Evolutionary conservation across 2,113 vertebrate genomes (phyloP).

Genomic region (Gorsachius goisagi): DNA sequence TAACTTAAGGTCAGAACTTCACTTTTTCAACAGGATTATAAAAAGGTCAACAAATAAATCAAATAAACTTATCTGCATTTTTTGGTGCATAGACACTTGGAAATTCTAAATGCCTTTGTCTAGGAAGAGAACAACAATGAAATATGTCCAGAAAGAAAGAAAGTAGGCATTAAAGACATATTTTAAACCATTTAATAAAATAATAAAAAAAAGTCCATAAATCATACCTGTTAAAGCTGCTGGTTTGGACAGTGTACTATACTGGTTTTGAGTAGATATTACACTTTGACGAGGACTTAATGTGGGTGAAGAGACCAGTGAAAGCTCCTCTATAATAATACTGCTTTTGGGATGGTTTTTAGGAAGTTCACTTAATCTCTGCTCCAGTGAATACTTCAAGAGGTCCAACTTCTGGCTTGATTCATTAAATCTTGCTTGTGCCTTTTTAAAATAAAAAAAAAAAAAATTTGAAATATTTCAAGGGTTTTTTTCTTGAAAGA

Average conservation of each 20-base stretch:
- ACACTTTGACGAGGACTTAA: slow-evolving; percentile 93
- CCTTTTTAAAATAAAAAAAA: slow-evolving; percentile 64
- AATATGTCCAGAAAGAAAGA: neutral
- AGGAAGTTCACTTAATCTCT: slow-evolving; percentile 92
- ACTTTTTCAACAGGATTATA: neutral
- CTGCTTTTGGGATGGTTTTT: slow-evolving; percentile 94
- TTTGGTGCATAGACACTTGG: neutral
- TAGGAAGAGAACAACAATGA: neutral
- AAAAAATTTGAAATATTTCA: neutral
- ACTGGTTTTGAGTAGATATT: slow-evolving; percentile 93
- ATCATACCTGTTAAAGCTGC: slow-evolving; percentile 93
- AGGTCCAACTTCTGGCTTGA: slow-evolving; percentile 98
- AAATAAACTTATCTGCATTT: neutral
- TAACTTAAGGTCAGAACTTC: neutral
- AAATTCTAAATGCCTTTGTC: neutral
- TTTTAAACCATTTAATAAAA: neutral
- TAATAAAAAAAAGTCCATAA: neutral
- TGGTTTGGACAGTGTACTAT: slow-evolving; percentile 96
- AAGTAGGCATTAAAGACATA: neutral
- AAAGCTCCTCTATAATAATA: slow-evolving; percentile 93
- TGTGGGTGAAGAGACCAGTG: slow-evolving; percentile 86
- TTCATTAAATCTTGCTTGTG: slow-evolving; percentile 96
- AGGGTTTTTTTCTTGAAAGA: neutral
- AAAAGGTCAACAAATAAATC: neutral
- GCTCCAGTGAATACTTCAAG: slow-evolving; percentile 94